phyloP scores from a whole-genome alignment of 2,888 invertebrate species.

The Furcula furcula region DNA sequence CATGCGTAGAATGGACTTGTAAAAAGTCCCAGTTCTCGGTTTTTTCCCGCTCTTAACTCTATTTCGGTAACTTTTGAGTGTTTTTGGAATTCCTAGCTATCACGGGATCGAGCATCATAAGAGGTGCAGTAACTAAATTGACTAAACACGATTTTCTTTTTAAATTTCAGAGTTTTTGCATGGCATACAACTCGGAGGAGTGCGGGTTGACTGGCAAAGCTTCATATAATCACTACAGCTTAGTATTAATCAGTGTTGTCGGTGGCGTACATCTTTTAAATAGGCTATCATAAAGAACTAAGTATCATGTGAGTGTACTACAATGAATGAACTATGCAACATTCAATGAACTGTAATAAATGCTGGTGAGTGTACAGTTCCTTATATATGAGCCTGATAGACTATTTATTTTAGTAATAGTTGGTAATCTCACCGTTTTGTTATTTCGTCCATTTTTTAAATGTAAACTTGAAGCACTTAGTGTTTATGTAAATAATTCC shows the following conservation, averaged over 20 bases:
- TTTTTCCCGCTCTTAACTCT: too few species aligned
- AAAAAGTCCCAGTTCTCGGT: too few species aligned
- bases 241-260: slow-evolving; percentile 41
- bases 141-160: too few species aligned
- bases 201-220: slow-evolving; percentile 50
- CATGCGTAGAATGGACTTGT: too few species aligned
- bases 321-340: slow-evolving; percentile 15
- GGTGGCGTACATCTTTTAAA: slow-evolving; percentile 43
- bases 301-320: too few species aligned
- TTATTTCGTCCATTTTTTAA: slow-evolving; percentile 27
- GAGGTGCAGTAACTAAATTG: too few species aligned
- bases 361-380: slow-evolving; percentile 35
- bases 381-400: slow-evolving; percentile 31
- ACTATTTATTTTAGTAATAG: slow-evolving; percentile 31
- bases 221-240: slow-evolving; percentile 27
- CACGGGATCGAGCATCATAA: too few species aligned
- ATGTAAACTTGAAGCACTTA: slow-evolving; percentile 13
- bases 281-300: too few species aligned
- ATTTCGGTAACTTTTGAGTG: too few species aligned
- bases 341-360: slow-evolving; percentile 24
- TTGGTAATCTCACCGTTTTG: slow-evolving; percentile 29
- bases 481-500: slow-evolving; percentile 29
- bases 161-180: slow-evolving; percentile 66
- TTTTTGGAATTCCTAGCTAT: too few species aligned
- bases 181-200: slow-evolving; percentile 68